Evolutionary conservation across 2,113 vertebrate species (phyloP).

Genomic region (Chloroceryle aenea): DNA sequence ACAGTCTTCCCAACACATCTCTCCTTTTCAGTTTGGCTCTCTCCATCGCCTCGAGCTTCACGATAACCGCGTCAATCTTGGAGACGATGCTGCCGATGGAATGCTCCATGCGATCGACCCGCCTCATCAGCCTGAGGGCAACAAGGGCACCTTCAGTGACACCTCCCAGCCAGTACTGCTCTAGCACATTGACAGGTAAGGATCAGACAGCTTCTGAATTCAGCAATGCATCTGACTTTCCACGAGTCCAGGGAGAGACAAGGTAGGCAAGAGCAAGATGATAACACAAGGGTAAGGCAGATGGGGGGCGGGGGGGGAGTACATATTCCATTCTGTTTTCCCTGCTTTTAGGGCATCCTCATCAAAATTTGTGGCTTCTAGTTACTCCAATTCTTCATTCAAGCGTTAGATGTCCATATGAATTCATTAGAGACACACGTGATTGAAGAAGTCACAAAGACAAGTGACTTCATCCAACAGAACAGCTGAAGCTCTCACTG

Average conservation of each 20-base stretch:
- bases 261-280: neutral
- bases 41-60: conserved; percentile 97
- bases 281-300: neutral
- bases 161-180: neutral
- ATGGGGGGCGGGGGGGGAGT: accelerated
- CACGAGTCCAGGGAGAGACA: neutral
- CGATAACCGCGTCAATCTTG: conserved; percentile 95
- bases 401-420: too few relatives aligned
- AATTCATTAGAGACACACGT: too few relatives aligned
- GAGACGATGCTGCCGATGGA: conserved; percentile 98
- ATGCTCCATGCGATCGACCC: conserved; percentile 97
- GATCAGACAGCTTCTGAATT: neutral
- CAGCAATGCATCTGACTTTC: neutral
- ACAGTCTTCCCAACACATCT: conserved; percentile 89
- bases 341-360: neutral
- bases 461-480: neutral
- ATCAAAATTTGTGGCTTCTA: neutral
- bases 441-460: too few relatives aligned
- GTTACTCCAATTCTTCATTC: neutral
- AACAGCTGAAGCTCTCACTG: neutral
- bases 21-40: conserved; percentile 90
- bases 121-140: conserved; percentile 86
- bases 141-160: neutral
- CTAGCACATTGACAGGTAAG: neutral
- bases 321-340: neutral